Conservation (phyloP, 2,888 invertebrate genomes). For the Acheta domesticus region DNA sequence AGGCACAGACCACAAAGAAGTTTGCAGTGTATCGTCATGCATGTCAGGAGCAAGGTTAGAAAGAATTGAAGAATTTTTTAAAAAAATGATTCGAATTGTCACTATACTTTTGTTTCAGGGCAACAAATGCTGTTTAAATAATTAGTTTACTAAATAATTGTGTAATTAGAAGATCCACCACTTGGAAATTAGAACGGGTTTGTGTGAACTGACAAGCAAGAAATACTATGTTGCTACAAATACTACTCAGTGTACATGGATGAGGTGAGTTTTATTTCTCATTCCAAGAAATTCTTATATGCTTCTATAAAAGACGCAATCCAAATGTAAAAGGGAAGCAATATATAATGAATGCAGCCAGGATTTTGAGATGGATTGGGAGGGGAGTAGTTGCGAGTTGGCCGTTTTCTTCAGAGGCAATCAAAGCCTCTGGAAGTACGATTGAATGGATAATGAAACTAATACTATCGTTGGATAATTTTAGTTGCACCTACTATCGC, state of each 20-base stretch:
- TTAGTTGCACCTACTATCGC: no score
- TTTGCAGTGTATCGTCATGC: neutral
- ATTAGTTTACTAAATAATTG: neutral
- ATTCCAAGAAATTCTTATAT: no score
- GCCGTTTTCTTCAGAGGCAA: no score
- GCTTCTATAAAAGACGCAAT: no score
- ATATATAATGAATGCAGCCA: no score
- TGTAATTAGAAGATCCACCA: neutral
- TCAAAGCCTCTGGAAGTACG: no score
- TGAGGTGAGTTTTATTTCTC: neutral
- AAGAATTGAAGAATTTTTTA: neutral
- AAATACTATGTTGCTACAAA: neutral
- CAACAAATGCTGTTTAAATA: neutral
- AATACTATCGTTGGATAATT: no score
- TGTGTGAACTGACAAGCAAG: neutral
- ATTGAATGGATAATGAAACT: no score
- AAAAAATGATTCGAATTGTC: no score
- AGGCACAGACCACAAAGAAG: neutral
- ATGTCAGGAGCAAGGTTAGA: neutral
- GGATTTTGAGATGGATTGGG: no score
- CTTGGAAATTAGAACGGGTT: neutral
- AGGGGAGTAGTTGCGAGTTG: no score
- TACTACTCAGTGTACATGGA: neutral
- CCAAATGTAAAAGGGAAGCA: no score
- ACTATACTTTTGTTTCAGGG: neutral